phyloP scores from a whole-genome alignment of 2,888 invertebrate species.

The Polydrusus cervinus region DNA sequence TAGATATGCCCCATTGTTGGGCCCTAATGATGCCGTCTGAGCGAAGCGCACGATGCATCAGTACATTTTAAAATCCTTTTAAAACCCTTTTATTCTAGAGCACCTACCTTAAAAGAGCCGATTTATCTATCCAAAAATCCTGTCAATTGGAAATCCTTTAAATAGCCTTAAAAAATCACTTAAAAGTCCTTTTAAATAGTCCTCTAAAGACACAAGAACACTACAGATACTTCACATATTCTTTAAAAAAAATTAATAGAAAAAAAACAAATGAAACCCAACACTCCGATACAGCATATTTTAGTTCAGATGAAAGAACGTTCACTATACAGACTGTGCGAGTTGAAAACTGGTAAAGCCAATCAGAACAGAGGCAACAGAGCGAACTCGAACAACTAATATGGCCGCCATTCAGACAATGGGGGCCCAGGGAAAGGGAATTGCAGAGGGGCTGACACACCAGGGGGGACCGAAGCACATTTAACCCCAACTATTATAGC shows the following conservation, averaged over 20 bases:
- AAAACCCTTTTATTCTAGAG: constrained; percentile 33
- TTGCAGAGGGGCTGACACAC: constrained; percentile 64
- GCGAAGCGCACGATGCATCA: constrained; percentile 55
- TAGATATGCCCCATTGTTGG: constrained; percentile 69
- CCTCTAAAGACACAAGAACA: not conserved
- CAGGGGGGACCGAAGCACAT: constrained; percentile 66
- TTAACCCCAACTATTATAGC: constrained; percentile 67
- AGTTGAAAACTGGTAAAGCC: constrained; percentile 71
- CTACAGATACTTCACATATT: constrained; percentile 29
- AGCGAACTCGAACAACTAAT: constrained; percentile 70
- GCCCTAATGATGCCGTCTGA: constrained; percentile 64
- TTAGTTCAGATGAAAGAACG: constrained; percentile 60
- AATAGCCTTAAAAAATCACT: constrained; percentile 30
- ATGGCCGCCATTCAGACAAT: constrained; percentile 72
- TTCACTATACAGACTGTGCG: constrained; percentile 65
- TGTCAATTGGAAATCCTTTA: constrained; percentile 19
- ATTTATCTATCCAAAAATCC: constrained; percentile 23
- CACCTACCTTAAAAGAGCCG: constrained; percentile 36
- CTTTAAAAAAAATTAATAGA: constrained; percentile 31
- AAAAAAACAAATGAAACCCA: constrained; percentile 38
- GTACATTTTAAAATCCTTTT: constrained; percentile 33
- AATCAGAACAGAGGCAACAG: constrained; percentile 72
- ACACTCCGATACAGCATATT: constrained; percentile 47
- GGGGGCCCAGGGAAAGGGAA: constrained; percentile 71
- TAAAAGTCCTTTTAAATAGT: constrained; percentile 26